A percentile compares a stretch with the other conserved stretches of the same genome.
These are phyloP conservation scores for Lophius americanus DNA, from an alignment of 2,797 vertebrate genomes.

Conservation along the genomic window DNA sequence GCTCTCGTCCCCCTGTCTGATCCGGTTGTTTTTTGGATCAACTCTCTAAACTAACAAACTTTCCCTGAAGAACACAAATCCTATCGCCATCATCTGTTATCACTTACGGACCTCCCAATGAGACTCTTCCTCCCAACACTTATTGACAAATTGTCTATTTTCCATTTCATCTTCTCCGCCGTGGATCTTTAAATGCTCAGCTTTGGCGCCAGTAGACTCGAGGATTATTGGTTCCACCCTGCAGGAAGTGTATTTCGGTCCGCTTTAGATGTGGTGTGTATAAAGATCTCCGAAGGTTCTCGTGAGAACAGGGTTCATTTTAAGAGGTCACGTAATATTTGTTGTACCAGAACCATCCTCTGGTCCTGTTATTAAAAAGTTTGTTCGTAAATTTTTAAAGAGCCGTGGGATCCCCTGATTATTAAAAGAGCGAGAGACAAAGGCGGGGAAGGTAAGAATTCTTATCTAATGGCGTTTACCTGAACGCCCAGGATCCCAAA, in stretches of 20 bases:
- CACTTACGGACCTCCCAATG: too few relatives aligned
- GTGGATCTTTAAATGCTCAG: not conserved
- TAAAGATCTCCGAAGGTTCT: not conserved
- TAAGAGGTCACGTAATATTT: not conserved
- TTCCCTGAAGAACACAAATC: too few relatives aligned
- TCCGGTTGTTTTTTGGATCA: too few relatives aligned
- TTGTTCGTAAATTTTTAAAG: not conserved
- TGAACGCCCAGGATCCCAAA: slow-evolving; percentile 97
- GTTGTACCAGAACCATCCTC: not conserved
- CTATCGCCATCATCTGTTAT: too few relatives aligned
- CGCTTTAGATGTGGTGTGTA: not conserved
- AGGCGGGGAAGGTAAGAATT: not conserved
- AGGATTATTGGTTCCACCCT: not conserved
- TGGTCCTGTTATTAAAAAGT: not conserved
- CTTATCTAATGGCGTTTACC: slow-evolving; percentile 74
- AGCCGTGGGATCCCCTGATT: not conserved
- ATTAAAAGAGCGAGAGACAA: not conserved
- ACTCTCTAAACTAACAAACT: too few relatives aligned
- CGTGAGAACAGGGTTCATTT: not conserved
- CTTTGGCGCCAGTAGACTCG: not conserved
- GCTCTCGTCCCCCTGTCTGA: too few relatives aligned
- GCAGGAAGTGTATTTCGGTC: not conserved
- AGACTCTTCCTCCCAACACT: too few relatives aligned
- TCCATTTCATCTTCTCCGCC: not conserved
- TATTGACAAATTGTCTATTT: too few relatives aligned